Percentiles rank a stretch among this genome's conserved stretches.
phyloP scores from a whole-genome alignment of 1,140 invertebrate genomes.

The Trachymyrmex septentrionalis region DNA sequence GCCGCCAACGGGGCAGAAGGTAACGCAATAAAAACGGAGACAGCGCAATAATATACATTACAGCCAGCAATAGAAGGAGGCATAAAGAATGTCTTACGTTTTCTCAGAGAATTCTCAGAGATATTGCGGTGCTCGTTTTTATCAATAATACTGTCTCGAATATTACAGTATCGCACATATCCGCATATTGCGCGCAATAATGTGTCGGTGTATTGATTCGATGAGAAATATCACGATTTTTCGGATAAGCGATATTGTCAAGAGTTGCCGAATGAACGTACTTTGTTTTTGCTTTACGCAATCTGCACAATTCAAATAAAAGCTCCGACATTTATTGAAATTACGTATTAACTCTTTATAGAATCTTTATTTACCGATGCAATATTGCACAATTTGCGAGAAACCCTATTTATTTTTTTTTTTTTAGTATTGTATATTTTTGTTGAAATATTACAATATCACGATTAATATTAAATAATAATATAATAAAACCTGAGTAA shows the following conservation, averaged over 20 bases:
- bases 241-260: conserved; percentile 44
- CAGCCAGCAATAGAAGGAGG: conserved; percentile 62
- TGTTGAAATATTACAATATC: conserved; percentile 30
- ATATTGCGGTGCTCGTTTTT: conserved; percentile 51
- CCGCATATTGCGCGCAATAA: conserved; percentile 46
- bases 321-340: conserved; percentile 53
- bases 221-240: conserved; percentile 50
- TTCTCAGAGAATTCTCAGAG: conserved; percentile 29
- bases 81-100: conserved; percentile 63
- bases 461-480: conserved; percentile 29
- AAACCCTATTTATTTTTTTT: conserved; percentile 38
- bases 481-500: conserved; percentile 36
- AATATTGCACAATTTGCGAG: conserved; percentile 51
- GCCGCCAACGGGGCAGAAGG: conserved; percentile 36
- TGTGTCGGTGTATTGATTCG: conserved; percentile 39
- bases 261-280: conserved; percentile 27
- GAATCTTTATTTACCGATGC: conserved; percentile 47
- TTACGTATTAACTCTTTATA: conserved; percentile 52
- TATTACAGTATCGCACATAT: conserved; percentile 38
- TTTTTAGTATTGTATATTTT: conserved; percentile 16
- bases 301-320: conserved; percentile 56
- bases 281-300: conserved; percentile 50
- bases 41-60: conserved; percentile 70
- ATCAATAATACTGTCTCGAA: conserved; percentile 51
- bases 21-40: conserved; percentile 71